These are phyloP conservation scores for Anoplolepis gracilipes DNA, from an alignment of 1,140 invertebrate genomes.

Conservation along the genomic window DNA sequence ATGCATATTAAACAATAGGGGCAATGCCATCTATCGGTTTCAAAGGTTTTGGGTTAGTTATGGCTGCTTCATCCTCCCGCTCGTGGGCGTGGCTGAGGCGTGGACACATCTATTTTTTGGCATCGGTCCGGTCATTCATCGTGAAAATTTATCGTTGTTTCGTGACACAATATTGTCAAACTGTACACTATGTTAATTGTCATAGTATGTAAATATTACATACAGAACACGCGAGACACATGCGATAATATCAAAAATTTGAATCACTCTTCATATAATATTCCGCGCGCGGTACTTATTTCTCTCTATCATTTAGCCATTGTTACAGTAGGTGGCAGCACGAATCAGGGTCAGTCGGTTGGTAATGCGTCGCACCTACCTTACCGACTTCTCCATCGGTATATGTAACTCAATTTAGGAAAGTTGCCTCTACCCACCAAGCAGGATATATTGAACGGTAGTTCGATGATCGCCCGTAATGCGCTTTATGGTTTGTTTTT, in stretches of 20 bases:
- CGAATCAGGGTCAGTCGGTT: slow-evolving; percentile 61
- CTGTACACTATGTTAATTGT: background rate
- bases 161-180: slow-evolving; percentile 4
- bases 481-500: slow-evolving; percentile 84
- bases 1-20: slow-evolving; percentile 54
- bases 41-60: slow-evolving; percentile 82
- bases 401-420: slow-evolving; percentile 73
- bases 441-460: slow-evolving; percentile 77
- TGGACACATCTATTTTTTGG: slow-evolving; percentile 63
- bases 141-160: background rate
- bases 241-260: background rate
- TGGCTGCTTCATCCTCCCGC: slow-evolving; percentile 80
- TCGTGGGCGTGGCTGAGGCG: slow-evolving; percentile 78
- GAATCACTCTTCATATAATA: slow-evolving; percentile 64
- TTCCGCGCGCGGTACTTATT: slow-evolving; percentile 70
- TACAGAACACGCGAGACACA: background rate
- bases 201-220: background rate
- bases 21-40: slow-evolving; percentile 83
- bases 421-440: slow-evolving; percentile 78
- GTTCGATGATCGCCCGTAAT: slow-evolving; percentile 84
- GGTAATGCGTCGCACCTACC: slow-evolving; percentile 79
- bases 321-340: slow-evolving; percentile 80
- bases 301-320: slow-evolving; percentile 61
- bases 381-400: slow-evolving; percentile 81
- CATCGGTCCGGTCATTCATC: slow-evolving; percentile 23